phyloP scores from a whole-genome alignment of 2,797 vertebrate genomes.

The Halcyon chelicuti region DNA sequence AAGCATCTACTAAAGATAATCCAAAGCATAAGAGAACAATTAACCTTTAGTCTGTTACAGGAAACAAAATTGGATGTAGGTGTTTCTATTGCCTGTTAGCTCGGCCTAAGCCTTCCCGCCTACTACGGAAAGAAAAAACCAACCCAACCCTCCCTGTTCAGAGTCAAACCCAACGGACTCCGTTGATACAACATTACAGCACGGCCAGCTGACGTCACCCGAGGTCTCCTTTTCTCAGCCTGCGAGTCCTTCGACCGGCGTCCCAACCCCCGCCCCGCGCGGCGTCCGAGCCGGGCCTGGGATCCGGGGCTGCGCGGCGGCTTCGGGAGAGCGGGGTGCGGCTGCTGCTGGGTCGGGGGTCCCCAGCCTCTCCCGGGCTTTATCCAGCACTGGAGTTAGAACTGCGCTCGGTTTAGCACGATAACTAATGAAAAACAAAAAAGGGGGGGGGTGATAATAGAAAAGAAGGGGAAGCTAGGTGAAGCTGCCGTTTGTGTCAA shows the following conservation, averaged over 20 bases:
- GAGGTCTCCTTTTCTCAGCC: conserved; percentile 82
- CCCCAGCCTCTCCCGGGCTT: conserved; percentile 71
- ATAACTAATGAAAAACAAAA: conserved; percentile 70
- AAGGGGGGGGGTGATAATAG: not conserved
- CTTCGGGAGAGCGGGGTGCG: conserved; percentile 77
- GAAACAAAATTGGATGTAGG: conserved; percentile 83
- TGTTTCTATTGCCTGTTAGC: conserved; percentile 94
- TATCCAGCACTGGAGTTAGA: conserved; percentile 84
- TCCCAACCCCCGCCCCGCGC: conserved; percentile 82
- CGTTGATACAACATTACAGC: conserved; percentile 96
- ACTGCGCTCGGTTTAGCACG: conserved; percentile 84
- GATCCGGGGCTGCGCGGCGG: conserved; percentile 65
- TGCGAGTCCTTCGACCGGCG: conserved; percentile 82
- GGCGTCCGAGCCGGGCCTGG: conserved; percentile 39
- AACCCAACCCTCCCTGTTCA: conserved; percentile 64
- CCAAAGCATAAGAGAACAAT: conserved; percentile 85
- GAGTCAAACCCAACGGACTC: conserved; percentile 87
- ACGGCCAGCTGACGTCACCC: conserved; percentile 89
- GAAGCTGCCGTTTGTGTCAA: conserved; percentile 85
- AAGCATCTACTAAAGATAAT: conserved; percentile 91
- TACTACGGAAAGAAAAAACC: conserved; percentile 77
- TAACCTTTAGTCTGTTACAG: conserved; percentile 85
- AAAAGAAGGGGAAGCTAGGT: conserved; percentile 78
- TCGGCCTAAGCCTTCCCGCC: conserved; percentile 86
- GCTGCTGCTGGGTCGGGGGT: conserved; percentile 39